Evolutionary conservation across 1,140 invertebrate species (phyloP).

Genomic region (Lanistes nyassanus): DNA sequence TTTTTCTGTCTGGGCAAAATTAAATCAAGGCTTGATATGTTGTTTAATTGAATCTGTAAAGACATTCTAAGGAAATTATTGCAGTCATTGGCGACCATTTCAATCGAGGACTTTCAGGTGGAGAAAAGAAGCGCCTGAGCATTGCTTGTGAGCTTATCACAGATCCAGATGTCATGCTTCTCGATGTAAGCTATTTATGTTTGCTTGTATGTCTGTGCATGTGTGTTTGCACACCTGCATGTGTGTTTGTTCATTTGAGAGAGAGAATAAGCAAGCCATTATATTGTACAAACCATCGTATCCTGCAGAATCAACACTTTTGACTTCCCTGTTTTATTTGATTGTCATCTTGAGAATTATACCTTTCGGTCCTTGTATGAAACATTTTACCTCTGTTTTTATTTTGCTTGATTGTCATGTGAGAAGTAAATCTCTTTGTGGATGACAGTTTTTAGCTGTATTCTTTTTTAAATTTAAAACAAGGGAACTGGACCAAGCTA

Average conservation of each 20-base stretch:
- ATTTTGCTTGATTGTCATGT: background rate
- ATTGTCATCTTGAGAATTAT: background rate
- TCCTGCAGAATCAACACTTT: too few relatives aligned
- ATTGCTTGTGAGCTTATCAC: constrained; percentile 88
- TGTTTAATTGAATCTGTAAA: background rate
- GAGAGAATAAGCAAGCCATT: background rate
- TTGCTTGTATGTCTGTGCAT: too few relatives aligned
- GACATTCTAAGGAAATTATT: constrained; percentile 6
- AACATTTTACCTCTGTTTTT: too few relatives aligned
- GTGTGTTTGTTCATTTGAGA: background rate
- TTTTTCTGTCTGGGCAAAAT: too few relatives aligned
- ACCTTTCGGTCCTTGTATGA: too few relatives aligned
- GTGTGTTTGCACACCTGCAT: too few relatives aligned
- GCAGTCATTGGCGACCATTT: constrained; percentile 83
- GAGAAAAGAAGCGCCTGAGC: constrained; percentile 87
- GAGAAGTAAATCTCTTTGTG: too few relatives aligned
- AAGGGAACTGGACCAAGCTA: too few relatives aligned
- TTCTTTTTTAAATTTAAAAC: background rate
- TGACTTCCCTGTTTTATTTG: too few relatives aligned
- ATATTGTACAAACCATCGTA: too few relatives aligned
- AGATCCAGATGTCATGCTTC: constrained; percentile 85
- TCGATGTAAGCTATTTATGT: constrained; percentile 78
- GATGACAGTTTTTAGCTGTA: too few relatives aligned
- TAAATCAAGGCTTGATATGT: background rate
- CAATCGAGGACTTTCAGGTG: constrained; percentile 83